phyloP scores from a whole-genome alignment of 2,797 vertebrate genomes.

The Glossophaga mutica region DNA sequence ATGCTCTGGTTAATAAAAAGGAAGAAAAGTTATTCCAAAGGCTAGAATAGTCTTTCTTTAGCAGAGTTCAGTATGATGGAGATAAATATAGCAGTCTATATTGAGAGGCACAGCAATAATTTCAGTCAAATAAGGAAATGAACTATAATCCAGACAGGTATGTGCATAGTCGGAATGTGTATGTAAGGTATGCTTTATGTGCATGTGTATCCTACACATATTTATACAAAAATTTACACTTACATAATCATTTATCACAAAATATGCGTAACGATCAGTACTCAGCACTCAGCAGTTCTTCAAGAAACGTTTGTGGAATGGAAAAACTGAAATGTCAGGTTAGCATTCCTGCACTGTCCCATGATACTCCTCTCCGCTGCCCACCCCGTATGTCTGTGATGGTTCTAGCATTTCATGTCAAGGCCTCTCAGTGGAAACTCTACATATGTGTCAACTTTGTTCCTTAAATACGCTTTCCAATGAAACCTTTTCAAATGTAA shows the following conservation, averaged over 20 bases:
- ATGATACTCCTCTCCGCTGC: background rate
- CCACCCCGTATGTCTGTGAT: background rate
- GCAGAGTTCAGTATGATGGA: background rate
- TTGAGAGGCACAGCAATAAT: background rate
- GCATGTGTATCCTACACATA: background rate
- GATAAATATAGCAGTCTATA: slow-evolving; percentile 28
- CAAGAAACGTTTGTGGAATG: background rate
- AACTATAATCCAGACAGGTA: background rate
- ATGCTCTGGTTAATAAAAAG: slow-evolving; percentile 55
- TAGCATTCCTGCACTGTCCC: background rate
- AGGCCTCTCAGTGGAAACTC: slow-evolving; percentile 94
- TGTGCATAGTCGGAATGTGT: background rate
- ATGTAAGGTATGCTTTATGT: background rate
- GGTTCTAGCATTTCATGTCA: slow-evolving; percentile 92
- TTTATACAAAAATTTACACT: background rate
- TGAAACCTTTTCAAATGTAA: slow-evolving; percentile 98
- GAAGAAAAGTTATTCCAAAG: slow-evolving; percentile 66
- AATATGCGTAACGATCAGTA: background rate
- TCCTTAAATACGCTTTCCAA: slow-evolving; percentile 98
- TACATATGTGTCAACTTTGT: slow-evolving; percentile 98
- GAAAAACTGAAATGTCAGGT: background rate
- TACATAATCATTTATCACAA: background rate
- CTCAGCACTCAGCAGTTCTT: background rate
- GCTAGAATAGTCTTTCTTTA: background rate
- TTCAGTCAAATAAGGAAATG: slow-evolving; percentile 22